Evolutionary conservation across 2,888 invertebrate genomes (phyloP), one percentile per base, ranked within the genome.

Genomic region (Eupithecia pulchellata): DNA sequence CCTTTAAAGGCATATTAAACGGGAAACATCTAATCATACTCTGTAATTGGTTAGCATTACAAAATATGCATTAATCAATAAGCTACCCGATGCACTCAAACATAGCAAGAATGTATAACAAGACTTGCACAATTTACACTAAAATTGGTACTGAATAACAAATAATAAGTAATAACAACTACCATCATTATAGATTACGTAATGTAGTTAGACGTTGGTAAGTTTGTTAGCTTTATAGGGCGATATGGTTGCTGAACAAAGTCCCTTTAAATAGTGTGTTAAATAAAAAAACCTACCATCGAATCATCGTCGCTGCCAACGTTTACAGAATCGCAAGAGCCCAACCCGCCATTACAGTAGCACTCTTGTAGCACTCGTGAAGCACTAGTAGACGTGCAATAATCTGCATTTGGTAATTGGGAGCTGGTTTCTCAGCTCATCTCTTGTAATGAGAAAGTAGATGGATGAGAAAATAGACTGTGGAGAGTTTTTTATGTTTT

Each of bases 331-430:
- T 57, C 29, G 29, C 57, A 29, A 1, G 0, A 6, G 8, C 27
- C 29, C 57, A 27, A 29, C 58, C 11, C 11, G 9, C 58, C 64
- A 65, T 65, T 57, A 36, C 17, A n/a, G 57, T 25, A 52, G 52
- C 52, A 52, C 29, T 57, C 57, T 27, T 57, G 57, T 29, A 57
- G 29, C 14, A 25, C 52, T 25, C 52, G 20, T 52, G 52, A 25
- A 52, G 52, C 20, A 47, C 47, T 47, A 11, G 57, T 25, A 67
- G 64, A 67, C 68, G 66, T 72, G 69, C 69, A 69, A 66, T 70
- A 64, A 71, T 77, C 74, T 77, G 75, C 77, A 77, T 75, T 20
- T 62, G 69, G 71, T 77, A 74, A 77, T 74, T 77, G 75, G 64
- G 58, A n/a, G 32, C 32, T 36, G 55, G 17, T 62, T 67, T 72